A percentile compares a stretch with the other conserved stretches of the same genome.
phyloP scores from a whole-genome alignment of 2,888 invertebrate species.

The Argynnis bischoffii region DNA sequence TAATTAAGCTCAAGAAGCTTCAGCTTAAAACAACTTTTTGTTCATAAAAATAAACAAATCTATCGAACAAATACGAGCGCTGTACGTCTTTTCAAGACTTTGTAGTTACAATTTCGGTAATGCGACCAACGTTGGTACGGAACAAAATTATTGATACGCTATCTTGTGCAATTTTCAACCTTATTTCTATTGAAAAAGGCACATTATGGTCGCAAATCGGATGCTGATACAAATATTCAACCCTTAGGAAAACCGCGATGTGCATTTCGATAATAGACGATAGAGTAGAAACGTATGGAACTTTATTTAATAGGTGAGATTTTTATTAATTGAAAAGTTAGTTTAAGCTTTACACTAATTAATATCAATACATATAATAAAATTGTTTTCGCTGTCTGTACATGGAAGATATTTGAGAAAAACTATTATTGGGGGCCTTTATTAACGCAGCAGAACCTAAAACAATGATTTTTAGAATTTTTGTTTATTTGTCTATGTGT shows the following conservation, averaged over 20 bases:
- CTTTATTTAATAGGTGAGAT: background rate
- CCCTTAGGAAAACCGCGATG: conserved; percentile 75
- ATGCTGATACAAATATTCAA: conserved; percentile 63
- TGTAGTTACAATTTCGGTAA: conserved; percentile 64
- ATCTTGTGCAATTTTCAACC: conserved; percentile 34
- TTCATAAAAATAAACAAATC: conserved; percentile 2
- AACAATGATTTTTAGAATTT: too few relatives aligned
- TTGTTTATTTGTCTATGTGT: too few relatives aligned
- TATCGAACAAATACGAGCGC: conserved; percentile 11
- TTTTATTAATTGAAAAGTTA: background rate
- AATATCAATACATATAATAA: too few relatives aligned
- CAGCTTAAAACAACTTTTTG: too few relatives aligned
- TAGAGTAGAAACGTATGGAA: conserved; percentile 48
- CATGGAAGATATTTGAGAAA: too few relatives aligned
- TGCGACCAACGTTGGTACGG: conserved; percentile 50
- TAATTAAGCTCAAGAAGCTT: too few relatives aligned
- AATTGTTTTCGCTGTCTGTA: too few relatives aligned
- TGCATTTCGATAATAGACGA: conserved; percentile 75
- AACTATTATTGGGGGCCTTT: too few relatives aligned
- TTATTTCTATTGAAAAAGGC: conserved; percentile 31
- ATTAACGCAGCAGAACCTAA: too few relatives aligned
- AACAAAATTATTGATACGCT: conserved; percentile 13
- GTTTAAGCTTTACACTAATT: too few relatives aligned
- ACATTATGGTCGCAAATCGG: conserved; percentile 11
- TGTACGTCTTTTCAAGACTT: conserved; percentile 31